Percentiles rank a stretch among this genome's conserved stretches.
These are phyloP conservation scores for Siphlonurus alternatus DNA, from an alignment of 2,888 invertebrate genomes.

Conservation along the genomic window DNA sequence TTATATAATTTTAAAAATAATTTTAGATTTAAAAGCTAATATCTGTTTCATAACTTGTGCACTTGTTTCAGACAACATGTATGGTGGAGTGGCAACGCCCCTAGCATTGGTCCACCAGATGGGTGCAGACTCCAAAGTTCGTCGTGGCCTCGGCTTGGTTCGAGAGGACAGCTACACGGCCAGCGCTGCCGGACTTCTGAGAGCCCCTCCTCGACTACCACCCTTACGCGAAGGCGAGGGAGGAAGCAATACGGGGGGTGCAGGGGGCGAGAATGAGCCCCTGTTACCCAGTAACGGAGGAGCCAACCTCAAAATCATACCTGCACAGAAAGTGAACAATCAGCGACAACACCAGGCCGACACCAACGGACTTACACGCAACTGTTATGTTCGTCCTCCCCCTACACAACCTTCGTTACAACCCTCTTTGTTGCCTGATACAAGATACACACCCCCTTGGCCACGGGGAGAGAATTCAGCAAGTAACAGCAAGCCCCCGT, in stretches of 20 bases:
- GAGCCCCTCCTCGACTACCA: slow-evolving; percentile 7
- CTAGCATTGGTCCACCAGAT: slow-evolving; percentile 43
- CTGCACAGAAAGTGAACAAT: slow-evolving; percentile 10
- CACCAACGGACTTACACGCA: neutral
- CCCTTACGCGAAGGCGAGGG: slow-evolving; percentile 8
- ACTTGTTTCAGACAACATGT: slow-evolving; percentile 25
- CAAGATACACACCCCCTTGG: slow-evolving; percentile 41
- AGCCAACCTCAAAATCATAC: slow-evolving; percentile 8
- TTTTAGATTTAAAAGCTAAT: too few species aligned
- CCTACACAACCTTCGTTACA: neutral
- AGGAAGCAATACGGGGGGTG: slow-evolving; percentile 22
- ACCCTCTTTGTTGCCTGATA: slow-evolving; percentile 6
- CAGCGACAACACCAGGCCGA: neutral
- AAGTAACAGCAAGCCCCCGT: slow-evolving; percentile 21
- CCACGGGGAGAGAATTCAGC: slow-evolving; percentile 35
- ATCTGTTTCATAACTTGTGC: too few species aligned
- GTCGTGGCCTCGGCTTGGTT: slow-evolving; percentile 9
- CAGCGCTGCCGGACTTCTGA: neutral
- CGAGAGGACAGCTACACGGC: slow-evolving; percentile 1
- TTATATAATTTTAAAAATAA: too few species aligned
- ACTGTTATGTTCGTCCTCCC: neutral
- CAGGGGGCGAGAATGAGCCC: slow-evolving; percentile 41
- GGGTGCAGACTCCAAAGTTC: slow-evolving; percentile 23
- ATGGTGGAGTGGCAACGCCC: slow-evolving; percentile 55
- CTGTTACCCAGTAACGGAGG: slow-evolving; percentile 26